Conservation (phyloP, 2,888 invertebrate species). For the Parascotia fuliginaria region DNA sequence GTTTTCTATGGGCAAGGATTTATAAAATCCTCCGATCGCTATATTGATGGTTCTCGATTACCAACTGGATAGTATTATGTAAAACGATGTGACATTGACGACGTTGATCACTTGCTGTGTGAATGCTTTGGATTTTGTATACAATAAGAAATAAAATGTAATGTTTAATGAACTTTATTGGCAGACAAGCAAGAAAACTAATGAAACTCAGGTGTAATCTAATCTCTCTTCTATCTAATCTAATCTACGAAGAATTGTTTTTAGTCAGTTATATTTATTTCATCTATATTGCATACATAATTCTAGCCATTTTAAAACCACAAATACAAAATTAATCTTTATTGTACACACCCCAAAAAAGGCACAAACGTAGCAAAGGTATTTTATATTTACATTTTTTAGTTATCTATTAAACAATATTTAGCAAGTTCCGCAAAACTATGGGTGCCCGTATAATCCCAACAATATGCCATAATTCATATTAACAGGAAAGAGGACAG, state of each 20-base stretch:
- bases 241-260: too few relatives aligned
- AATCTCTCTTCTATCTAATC: too few relatives aligned
- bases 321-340: too few relatives aligned
- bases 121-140: slow-evolving; percentile 20
- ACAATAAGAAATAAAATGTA: slow-evolving; percentile 5
- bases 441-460: background rate
- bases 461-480: slow-evolving; percentile 4
- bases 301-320: too few relatives aligned
- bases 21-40: slow-evolving; percentile 45
- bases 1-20: slow-evolving; percentile 57
- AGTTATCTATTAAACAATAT: too few relatives aligned
- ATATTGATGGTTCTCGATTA: slow-evolving; percentile 49
- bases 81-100: slow-evolving; percentile 6
- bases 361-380: too few relatives aligned
- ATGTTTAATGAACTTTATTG: background rate
- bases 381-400: too few relatives aligned
- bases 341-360: too few relatives aligned
- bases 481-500: background rate
- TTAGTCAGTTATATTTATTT: too few relatives aligned
- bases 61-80: slow-evolving; percentile 34
- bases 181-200: background rate
- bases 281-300: too few relatives aligned
- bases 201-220: too few relatives aligned
- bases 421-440: too few relatives aligned
- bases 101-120: slow-evolving; percentile 6